phyloP scores from a whole-genome alignment of 35 echinoderm and acorn worm species.

The Apostichopus californicus region DNA sequence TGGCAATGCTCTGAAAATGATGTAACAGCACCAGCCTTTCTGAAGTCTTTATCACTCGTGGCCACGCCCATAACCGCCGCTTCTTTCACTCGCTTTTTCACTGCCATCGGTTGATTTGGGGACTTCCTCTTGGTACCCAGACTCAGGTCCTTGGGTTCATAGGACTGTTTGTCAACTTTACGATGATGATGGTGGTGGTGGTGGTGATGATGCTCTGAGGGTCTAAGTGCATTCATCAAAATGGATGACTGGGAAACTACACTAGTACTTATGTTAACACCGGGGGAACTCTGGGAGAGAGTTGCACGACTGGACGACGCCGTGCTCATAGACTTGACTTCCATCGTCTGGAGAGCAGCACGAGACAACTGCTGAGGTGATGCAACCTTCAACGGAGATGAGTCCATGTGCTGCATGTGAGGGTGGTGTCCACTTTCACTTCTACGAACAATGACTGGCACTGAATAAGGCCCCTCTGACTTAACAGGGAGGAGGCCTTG shows the following conservation, averaged over 20 bases:
- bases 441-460: conserved; percentile 78
- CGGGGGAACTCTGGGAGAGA: conserved; percentile 31
- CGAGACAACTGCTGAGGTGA: conserved; percentile 86
- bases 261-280: conserved; percentile 33
- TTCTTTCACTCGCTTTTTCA: conserved; percentile 53
- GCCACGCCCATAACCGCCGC: conserved; percentile 27
- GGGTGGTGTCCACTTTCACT: conserved; percentile 66
- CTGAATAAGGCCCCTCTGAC: conserved; percentile 54
- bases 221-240: conserved; percentile 88
- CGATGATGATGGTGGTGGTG: neutral
- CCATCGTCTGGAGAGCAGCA: conserved; percentile 78
- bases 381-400: conserved; percentile 82
- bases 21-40: conserved; percentile 52
- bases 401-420: conserved; percentile 55
- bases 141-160: conserved; percentile 14
- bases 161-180: conserved; percentile 20
- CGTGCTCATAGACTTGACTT: conserved; percentile 56
- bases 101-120: conserved; percentile 3
- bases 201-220: conserved; percentile 42
- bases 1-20: conserved; percentile 70
- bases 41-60: conserved; percentile 34
- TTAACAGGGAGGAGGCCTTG: neutral
- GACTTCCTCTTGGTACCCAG: conserved; percentile 69
- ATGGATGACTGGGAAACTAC: conserved; percentile 74
- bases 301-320: conserved; percentile 22